Conservation (phyloP, 1,140 invertebrate species). For the Pararge aegeria region DNA sequence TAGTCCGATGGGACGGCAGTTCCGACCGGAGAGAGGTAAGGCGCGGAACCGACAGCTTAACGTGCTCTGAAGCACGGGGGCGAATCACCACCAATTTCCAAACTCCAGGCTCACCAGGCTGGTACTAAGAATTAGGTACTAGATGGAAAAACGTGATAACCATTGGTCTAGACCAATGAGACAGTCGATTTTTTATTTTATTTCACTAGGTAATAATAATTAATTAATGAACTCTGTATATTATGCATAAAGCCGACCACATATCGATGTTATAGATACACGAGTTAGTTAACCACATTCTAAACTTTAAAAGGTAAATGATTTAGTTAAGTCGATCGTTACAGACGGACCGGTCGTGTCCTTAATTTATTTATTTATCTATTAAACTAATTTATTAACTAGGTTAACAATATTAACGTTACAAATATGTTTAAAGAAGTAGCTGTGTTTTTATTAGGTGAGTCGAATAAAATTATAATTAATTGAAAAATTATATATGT, state of each 20-base stretch:
- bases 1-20: too few relatives aligned
- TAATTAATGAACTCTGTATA: constrained; percentile 8
- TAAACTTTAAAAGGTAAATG: constrained; percentile 46
- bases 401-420: constrained; percentile 10
- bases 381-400: constrained; percentile 18
- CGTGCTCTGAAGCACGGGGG: too few relatives aligned
- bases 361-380: constrained; percentile 22
- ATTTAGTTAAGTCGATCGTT: constrained; percentile 20
- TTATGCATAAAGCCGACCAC: constrained; percentile 31
- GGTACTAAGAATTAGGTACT: too few relatives aligned
- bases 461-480: constrained; percentile 25
- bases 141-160: too few relatives aligned
- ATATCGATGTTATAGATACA: constrained; percentile 35
- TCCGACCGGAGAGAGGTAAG: too few relatives aligned
- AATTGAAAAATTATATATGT: not conserved
- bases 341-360: constrained; percentile 22
- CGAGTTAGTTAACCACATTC: constrained; percentile 35
- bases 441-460: constrained; percentile 41
- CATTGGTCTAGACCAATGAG: too few relatives aligned
- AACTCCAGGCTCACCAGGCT: too few relatives aligned
- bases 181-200: too few relatives aligned
- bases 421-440: constrained; percentile 41
- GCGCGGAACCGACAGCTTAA: too few relatives aligned
- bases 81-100: too few relatives aligned
- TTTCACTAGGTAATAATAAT: not conserved